Evolutionary conservation across 2,113 vertebrate species (phyloP).

Genomic region (Crotalus tigris): DNA sequence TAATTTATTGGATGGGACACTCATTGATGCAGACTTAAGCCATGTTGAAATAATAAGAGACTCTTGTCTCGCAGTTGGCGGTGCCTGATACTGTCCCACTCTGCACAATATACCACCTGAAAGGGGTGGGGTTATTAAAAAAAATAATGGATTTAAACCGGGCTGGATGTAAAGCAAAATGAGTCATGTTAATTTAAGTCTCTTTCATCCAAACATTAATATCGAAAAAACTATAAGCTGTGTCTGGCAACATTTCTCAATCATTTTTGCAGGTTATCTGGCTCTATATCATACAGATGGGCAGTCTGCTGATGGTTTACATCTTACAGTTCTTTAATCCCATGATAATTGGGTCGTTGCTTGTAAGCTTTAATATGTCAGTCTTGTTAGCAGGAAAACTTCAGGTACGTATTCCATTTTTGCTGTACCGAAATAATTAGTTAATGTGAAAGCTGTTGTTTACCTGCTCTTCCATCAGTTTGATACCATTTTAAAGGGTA

Average conservation of each 20-base stretch:
- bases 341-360: conserved; percentile 92
- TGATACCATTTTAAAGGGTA: not conserved
- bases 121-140: not conserved
- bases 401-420: conserved; percentile 76
- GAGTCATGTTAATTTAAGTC: not conserved
- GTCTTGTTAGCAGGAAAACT: conserved; percentile 80
- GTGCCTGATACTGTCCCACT: no score
- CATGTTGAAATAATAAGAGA: not conserved
- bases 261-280: conserved; percentile 74
- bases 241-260: not conserved
- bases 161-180: not conserved
- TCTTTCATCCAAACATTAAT: not conserved
- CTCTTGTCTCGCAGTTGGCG: no score
- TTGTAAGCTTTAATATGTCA: conserved; percentile 89
- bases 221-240: not conserved
- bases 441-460: not conserved
- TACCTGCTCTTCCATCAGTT: not conserved
- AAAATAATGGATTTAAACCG: not conserved
- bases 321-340: conserved; percentile 93
- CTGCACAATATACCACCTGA: not conserved
- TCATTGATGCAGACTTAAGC: not conserved
- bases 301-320: conserved; percentile 85
- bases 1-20: not conserved
- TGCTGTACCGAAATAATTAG: not conserved
- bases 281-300: conserved; percentile 83